Base-by-base conservation (phyloP, 92 coral and sea anemone genomes). In the Pocillopora grandis region DNA sequence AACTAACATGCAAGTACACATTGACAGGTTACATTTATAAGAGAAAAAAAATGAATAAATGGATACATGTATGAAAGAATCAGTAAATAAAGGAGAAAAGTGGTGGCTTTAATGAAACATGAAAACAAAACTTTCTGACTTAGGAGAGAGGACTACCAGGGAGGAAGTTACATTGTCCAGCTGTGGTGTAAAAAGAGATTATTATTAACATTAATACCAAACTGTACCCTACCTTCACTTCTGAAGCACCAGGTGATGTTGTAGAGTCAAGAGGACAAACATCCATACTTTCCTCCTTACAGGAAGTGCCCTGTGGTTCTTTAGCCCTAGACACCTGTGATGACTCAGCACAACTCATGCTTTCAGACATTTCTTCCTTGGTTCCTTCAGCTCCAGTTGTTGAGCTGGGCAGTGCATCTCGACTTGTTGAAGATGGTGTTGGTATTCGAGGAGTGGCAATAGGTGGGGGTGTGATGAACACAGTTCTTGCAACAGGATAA, bases 191-290 rank as follows among this genome's bases (percentile, higher is more conserved):
- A 42, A 42, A 42, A 7, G 52, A 42, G 8, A 42, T 42, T 42
- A 42, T 33, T 11, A 68, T 33, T 19, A 12, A 33, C 55, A 27
- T 68, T 2, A 10, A 27, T 1, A 68, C 0, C 19, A 13, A 31
- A 68, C 14, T 19, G 9, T 60, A 35, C 17, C 90, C 35, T 84
- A 93, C 97, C 87, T 85, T 91, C 21, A 84, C 71, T 48, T 91
- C 97, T 17, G 94, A 85, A 36, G 93, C 87, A 63, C 93, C 91
- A 56, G 98, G 98, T 63, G 98, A 94, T 0, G 98, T 94, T 20
- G 98, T 94, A 20, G 98, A 94, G 71, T 94, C 98, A 67, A 94
- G 80, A 37, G 89, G 90, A 48, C 90, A 93, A 16, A 91, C 85
- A 10, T 94, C 98, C 81, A 82, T 89, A 20, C 77, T 69, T 72